Conservation (phyloP, 2,888 invertebrate genomes). For the Melangyna quadrimaculata region DNA sequence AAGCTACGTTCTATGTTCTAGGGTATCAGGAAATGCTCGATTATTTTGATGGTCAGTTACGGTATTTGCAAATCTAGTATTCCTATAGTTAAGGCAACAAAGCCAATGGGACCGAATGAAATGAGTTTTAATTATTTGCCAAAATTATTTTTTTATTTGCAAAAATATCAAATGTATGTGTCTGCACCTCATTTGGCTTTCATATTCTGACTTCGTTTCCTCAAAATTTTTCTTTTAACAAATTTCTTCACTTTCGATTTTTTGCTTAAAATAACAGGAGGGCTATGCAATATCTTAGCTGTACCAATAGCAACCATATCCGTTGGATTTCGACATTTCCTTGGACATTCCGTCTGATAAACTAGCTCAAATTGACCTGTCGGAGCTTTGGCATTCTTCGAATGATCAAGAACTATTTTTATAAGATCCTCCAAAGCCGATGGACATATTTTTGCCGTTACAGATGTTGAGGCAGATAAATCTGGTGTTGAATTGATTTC, state of each 20-base stretch:
- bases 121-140: too few relatives aligned
- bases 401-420: constrained; percentile 86
- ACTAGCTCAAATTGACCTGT: constrained; percentile 85
- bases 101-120: too few relatives aligned
- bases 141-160: too few relatives aligned
- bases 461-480: constrained; percentile 89
- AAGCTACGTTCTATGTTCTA: too few relatives aligned
- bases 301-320: constrained; percentile 40
- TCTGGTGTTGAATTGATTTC: constrained; percentile 96
- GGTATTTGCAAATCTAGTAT: too few relatives aligned
- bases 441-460: constrained; percentile 92
- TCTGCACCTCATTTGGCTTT: not conserved
- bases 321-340: not conserved
- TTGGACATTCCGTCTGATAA: constrained; percentile 74
- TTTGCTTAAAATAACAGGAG: not conserved
- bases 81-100: too few relatives aligned
- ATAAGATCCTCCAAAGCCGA: constrained; percentile 91
- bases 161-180: not conserved
- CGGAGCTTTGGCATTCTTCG: constrained; percentile 79
- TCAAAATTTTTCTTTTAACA: not conserved
- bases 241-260: constrained; percentile 3
- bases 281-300: constrained; percentile 17
- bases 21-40: too few relatives aligned
- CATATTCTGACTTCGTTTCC: not conserved
- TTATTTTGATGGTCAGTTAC: too few relatives aligned